Evolutionary conservation across 2,888 invertebrate genomes (phyloP), one percentile per base, ranked within the genome.

Genomic region (Microctonus brassicae): DNA sequence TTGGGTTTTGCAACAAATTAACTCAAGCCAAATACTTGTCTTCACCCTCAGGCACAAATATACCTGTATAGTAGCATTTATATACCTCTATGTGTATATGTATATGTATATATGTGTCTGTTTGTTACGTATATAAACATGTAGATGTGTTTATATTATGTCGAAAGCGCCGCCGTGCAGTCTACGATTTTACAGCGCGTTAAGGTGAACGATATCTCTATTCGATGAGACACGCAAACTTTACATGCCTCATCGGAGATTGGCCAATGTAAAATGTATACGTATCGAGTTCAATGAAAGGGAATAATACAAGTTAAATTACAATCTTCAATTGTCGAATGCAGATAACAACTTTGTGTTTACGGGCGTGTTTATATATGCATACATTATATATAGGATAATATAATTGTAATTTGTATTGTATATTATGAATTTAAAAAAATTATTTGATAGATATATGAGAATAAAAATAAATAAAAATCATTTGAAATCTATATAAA

Each of bases 121-220:
- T n/a, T 53, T 7, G 24, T 33, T 70, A 47, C 29, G n/a, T 63
- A 63, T n/a, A n/a, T n/a, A n/a, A n/a, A n/a, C n/a, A n/a, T n/a
- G n/a, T n/a, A n/a, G n/a, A n/a, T n/a, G n/a, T n/a, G n/a, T n/a
- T n/a, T 67, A 22, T 66, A 39, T 64, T 58, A 42, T 62, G 20
- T 60, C 36, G 55, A 58, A 55, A 57, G 64, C 70, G 64, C 17
- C 26, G 60, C 60, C 52, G 53, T 29, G 47, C 57, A 47, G 55
- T 47, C 60, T 63, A 73, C 73, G 70, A 63, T 78, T 77, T 76
- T 77, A 77, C 73, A 55, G 65, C 73, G 73, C 77, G 70, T 76
- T 75, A 74, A 76, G 69, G 68, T 60, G 69, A 63, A 68, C 68
- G 77, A 78, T 78, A 76, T 78, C 76, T 78, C 76, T 76, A 77